Conservation (phyloP, 2,113 vertebrate species). For the Romanogobio albipinnatus region DNA sequence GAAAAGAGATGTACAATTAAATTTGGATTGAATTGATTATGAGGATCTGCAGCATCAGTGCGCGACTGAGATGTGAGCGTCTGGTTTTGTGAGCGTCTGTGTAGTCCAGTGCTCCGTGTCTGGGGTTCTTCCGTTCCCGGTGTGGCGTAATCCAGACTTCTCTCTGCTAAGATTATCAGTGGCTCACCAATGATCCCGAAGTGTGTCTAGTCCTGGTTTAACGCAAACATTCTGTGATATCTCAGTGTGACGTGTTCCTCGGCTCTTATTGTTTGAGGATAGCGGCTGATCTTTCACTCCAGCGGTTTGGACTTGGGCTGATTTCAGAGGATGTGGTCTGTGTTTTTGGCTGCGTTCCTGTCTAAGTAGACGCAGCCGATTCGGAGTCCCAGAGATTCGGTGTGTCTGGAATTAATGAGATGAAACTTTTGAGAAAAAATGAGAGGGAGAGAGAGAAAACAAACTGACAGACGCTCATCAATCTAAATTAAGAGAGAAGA, state of each 20-base stretch:
- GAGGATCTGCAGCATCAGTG: not conserved
- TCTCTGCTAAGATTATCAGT: not conserved
- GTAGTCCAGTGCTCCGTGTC: not conserved
- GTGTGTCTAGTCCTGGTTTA: not conserved
- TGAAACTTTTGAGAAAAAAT: not conserved
- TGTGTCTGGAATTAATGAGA: constrained; percentile 13
- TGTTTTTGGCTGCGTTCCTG: not conserved
- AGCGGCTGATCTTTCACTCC: not conserved
- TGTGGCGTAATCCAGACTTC: not conserved
- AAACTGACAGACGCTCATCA: not conserved
- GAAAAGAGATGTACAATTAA: too few relatives aligned
- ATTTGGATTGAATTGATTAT: too few relatives aligned
- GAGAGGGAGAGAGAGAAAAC: not conserved
- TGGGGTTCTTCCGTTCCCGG: not conserved
- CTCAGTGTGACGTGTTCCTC: not conserved
- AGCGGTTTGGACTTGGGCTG: not conserved
- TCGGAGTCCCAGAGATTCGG: not conserved
- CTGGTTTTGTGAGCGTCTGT: not conserved
- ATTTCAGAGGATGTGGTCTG: not conserved
- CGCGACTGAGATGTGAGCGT: not conserved
- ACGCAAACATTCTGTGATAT: not conserved
- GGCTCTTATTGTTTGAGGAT: not conserved
- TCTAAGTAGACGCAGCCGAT: not conserved
- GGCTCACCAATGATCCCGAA: not conserved
- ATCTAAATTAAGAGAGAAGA: not conserved